Evolutionary conservation across 2,797 vertebrate genomes (phyloP).

Genomic region (Gymnoscopelus microlampas): DNA sequence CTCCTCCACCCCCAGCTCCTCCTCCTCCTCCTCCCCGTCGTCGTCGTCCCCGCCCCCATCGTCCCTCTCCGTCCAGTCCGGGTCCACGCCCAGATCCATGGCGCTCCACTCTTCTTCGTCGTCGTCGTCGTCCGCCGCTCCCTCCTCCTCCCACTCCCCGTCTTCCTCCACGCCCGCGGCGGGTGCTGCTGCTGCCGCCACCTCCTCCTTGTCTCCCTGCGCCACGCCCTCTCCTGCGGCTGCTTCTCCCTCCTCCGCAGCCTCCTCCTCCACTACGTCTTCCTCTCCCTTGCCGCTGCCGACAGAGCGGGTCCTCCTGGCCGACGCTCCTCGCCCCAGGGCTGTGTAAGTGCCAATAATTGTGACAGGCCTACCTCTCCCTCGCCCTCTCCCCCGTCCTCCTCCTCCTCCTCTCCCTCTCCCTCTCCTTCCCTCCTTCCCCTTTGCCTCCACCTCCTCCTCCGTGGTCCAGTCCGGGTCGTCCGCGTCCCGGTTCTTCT

Average conservation of each 20-base stretch:
- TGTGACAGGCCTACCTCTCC: too few species aligned
- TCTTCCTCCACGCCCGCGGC: constrained; percentile 79
- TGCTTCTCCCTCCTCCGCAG: constrained; percentile 30
- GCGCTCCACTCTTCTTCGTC: constrained; percentile 30
- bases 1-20: constrained; percentile 18
- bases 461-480: too few species aligned
- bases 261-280: constrained; percentile 38
- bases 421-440: too few species aligned
- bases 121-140: constrained; percentile 1
- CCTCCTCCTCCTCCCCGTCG: constrained; percentile 76
- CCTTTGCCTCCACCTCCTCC: too few species aligned
- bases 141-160: constrained; percentile 65
- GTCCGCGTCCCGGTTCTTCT: too few species aligned
- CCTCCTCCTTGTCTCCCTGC: neutral
- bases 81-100: constrained; percentile 29
- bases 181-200: constrained; percentile 75
- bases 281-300: too few species aligned
- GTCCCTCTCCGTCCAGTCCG: neutral
- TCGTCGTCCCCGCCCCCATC: constrained; percentile 52
- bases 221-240: constrained; percentile 16
- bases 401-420: too few species aligned
- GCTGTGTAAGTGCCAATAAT: too few species aligned
- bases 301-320: too few species aligned
- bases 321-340: too few species aligned
- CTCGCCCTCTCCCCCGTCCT: too few species aligned